A percentile compares a stretch with the other conserved stretches of the same genome.
Conservation (phyloP, 1,140 invertebrate genomes). For the Cepaea nemoralis region DNA sequence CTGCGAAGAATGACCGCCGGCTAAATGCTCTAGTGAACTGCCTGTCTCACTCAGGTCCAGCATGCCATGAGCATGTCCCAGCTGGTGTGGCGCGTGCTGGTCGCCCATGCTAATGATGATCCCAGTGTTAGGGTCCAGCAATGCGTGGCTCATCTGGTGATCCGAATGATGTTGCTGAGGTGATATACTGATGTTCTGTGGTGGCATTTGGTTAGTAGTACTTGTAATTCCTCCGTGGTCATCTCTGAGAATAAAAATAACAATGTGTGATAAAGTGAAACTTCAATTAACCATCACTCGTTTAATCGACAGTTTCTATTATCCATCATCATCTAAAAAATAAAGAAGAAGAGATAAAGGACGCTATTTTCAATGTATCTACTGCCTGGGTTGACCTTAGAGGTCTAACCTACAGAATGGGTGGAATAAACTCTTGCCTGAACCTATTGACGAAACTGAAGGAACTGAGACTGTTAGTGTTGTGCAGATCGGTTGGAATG, state of each 20-base stretch:
- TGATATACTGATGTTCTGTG: slow-evolving; percentile 27
- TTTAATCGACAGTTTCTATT: no score
- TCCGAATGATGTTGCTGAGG: slow-evolving; percentile 9
- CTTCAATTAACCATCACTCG: no score
- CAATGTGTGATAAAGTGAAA: slow-evolving; percentile 6
- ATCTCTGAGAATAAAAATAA: slow-evolving; percentile 21
- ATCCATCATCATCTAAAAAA: no score
- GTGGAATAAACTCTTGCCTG: no score
- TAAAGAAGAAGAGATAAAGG: no score
- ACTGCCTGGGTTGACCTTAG: no score
- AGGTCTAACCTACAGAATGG: no score
- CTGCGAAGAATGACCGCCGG: slow-evolving; percentile 23
- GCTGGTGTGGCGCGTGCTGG: slow-evolving; percentile 2
- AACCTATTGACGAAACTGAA: no score
- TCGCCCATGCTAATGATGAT: slow-evolving; percentile 15
- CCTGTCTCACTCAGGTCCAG: slow-evolving; percentile 34
- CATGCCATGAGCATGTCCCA: slow-evolving; percentile 29
- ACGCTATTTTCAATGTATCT: no score
- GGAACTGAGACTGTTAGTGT: no score
- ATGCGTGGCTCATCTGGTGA: slow-evolving; percentile 20
- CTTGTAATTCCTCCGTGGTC: slow-evolving; percentile 7
- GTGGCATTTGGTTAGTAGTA: slow-evolving; percentile 30
- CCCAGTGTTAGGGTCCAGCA: slow-evolving; percentile 11
- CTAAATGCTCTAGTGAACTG: slow-evolving; percentile 28
- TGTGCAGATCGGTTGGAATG: no score